Evolutionary conservation across 2,888 invertebrate species (phyloP).

Genomic region (Chrysolina americana): DNA sequence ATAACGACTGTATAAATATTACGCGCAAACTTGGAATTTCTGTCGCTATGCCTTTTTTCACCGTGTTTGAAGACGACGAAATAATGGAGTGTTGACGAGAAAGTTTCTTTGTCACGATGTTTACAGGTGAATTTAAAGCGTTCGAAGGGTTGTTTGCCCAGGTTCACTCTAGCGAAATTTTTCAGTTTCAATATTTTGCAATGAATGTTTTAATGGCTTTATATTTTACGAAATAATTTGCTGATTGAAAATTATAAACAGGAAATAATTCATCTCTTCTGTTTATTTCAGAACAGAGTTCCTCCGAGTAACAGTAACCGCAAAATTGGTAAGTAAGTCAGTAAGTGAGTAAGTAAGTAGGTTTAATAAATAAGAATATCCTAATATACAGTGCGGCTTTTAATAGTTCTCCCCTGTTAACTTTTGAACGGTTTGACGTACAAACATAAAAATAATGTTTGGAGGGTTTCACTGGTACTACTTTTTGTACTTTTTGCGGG

Average conservation of each 20-base stretch:
- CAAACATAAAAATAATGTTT: too few species aligned
- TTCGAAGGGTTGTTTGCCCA: neutral
- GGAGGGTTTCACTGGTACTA: too few species aligned
- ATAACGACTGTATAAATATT: neutral
- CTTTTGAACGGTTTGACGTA: too few species aligned
- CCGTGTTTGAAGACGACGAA: neutral
- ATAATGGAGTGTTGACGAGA: neutral
- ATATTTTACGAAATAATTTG: neutral
- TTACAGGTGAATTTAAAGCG: conserved; percentile 1
- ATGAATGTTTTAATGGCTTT: neutral
- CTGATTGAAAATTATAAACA: neutral
- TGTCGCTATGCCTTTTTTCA: neutral
- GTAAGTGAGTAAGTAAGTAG: too few species aligned
- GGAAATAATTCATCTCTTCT: too few species aligned
- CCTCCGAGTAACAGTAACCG: too few species aligned
- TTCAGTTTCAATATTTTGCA: neutral
- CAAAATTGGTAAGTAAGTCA: too few species aligned
- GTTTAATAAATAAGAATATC: too few species aligned
- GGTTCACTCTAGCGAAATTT: neutral
- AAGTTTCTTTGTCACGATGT: neutral
- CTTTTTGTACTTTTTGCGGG: too few species aligned
- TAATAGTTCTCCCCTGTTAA: too few species aligned
- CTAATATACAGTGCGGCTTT: too few species aligned
- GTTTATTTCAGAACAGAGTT: too few species aligned
- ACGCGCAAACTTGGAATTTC: neutral